Conservation (phyloP, 2,797 vertebrate genomes). For the Microtus obscurus region DNA sequence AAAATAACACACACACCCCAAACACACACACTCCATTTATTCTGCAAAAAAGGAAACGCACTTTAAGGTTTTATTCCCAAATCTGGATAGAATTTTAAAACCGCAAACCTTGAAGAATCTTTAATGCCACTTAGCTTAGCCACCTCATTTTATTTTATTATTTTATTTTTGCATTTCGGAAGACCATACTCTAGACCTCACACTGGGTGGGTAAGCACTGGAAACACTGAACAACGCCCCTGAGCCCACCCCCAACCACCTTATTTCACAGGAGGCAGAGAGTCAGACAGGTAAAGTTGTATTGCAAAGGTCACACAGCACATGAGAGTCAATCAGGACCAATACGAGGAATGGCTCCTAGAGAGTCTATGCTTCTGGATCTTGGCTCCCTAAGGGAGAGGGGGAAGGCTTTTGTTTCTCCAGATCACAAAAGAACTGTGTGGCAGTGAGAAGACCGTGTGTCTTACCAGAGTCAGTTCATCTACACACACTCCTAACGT, state of each 20-base stretch:
- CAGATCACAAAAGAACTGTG: neutral
- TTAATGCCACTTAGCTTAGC: neutral
- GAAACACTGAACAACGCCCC: too few relatives aligned
- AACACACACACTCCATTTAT: neutral
- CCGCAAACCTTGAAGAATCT: neutral
- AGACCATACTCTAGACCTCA: neutral
- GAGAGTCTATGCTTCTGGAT: neutral
- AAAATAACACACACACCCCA: neutral
- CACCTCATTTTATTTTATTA: neutral
- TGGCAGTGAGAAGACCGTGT: neutral
- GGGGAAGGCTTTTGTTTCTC: neutral
- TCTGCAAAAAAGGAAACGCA: neutral
- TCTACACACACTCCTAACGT: accelerated
- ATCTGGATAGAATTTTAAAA: conserved; percentile 37
- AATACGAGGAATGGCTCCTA: neutral
- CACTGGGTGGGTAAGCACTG: neutral
- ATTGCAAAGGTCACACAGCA: neutral
- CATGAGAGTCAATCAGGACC: neutral
- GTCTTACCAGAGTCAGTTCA: neutral
- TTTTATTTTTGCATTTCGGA: neutral
- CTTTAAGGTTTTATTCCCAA: neutral
- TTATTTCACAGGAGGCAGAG: conserved; percentile 1
- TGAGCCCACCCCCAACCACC: too few relatives aligned
- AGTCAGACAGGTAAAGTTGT: neutral
- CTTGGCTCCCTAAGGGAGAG: neutral